These are phyloP conservation scores for Marisa cornuarietis DNA, from an alignment of 1,140 invertebrate species.

Conservation along the genomic window DNA sequence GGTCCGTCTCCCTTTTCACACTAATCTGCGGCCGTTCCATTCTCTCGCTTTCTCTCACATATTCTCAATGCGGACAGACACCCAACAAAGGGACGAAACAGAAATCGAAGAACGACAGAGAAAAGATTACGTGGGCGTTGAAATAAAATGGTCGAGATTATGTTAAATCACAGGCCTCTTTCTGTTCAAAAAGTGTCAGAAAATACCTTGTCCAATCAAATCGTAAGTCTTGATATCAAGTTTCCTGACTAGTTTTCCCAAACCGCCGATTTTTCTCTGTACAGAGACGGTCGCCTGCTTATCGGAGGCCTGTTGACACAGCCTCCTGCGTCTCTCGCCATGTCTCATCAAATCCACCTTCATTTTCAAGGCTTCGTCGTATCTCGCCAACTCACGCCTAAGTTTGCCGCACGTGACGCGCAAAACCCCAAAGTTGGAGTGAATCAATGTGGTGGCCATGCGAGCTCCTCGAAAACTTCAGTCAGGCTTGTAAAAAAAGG, in stretches of 20 bases:
- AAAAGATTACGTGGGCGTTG: too few species aligned
- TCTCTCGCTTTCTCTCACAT: background rate
- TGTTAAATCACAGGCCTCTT: too few species aligned
- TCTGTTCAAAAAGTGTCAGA: too few species aligned
- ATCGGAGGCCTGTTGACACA: background rate
- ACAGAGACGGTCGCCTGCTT: background rate
- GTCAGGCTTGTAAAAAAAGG: background rate
- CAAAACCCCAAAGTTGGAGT: background rate
- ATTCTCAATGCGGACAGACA: too few species aligned
- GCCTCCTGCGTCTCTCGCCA: constrained; percentile 1
- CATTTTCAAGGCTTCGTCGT: constrained; percentile 2
- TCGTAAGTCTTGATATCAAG: too few species aligned
- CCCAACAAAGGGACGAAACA: too few species aligned
- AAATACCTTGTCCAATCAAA: too few species aligned
- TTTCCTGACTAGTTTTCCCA: too few species aligned
- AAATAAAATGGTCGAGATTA: too few species aligned
- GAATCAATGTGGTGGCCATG: background rate
- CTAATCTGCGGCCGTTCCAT: background rate
- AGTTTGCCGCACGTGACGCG: background rate
- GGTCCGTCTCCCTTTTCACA: too few species aligned
- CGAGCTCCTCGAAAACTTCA: background rate
- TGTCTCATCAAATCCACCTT: constrained; percentile 6
- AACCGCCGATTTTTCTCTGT: too few species aligned
- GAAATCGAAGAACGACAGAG: too few species aligned
- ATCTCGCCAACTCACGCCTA: constrained; percentile 7